Conservation (phyloP, 2,797 vertebrate genomes). For the Phyllotis vaccarum region DNA sequence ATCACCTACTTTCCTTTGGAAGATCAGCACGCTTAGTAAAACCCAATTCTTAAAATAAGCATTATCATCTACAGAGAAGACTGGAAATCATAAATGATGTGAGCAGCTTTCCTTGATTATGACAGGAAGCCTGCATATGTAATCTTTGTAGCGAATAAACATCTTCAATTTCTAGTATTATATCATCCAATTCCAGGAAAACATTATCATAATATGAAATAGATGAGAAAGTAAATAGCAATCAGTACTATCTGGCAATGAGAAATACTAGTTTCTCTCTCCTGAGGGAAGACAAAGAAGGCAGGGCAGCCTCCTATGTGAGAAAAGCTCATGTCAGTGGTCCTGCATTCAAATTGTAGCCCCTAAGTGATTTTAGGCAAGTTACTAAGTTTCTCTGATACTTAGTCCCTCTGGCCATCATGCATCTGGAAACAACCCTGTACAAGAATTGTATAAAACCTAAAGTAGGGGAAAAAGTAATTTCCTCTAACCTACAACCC, state of each 20-base stretch:
- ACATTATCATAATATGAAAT: conserved; percentile 84
- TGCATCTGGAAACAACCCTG: background rate
- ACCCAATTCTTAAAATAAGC: conserved; percentile 76
- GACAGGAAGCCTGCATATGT: conserved; percentile 80
- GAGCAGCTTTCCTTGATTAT: conserved; percentile 68
- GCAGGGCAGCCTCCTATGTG: background rate
- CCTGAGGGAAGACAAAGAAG: background rate
- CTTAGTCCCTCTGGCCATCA: background rate
- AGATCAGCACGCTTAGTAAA: conserved; percentile 64
- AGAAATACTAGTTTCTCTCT: conserved; percentile 50
- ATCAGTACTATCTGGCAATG: conserved; percentile 57
- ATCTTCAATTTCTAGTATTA: conserved; percentile 82
- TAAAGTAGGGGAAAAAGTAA: background rate
- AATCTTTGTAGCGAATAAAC: conserved; percentile 82
- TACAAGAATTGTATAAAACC: background rate
- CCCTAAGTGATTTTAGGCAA: background rate
- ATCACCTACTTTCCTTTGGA: conserved; percentile 52
- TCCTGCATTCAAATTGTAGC: background rate
- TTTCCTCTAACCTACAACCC: background rate
- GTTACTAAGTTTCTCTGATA: conserved; percentile 22
- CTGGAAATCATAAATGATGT: conserved; percentile 77
- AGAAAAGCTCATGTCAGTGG: conserved; percentile 22
- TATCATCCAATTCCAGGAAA: conserved; percentile 84
- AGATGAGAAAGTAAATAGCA: conserved; percentile 78
- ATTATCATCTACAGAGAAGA: conserved; percentile 73